These are phyloP conservation scores for Urocyon cinereoargenteus DNA, from an alignment of 2,797 vertebrate species.

Conservation along the genomic window DNA sequence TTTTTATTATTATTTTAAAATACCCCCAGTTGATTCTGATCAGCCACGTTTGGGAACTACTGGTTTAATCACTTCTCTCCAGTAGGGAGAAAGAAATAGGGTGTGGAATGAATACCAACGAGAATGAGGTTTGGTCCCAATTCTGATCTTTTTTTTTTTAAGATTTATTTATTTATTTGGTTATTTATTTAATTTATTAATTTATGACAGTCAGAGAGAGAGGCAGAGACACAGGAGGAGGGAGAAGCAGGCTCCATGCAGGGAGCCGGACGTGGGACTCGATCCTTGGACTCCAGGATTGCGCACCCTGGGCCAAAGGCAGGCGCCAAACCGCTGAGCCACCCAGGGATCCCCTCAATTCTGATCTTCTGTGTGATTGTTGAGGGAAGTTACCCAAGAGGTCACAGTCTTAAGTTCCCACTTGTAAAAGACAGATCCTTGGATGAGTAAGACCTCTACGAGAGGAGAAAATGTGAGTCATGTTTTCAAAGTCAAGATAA, in stretches of 20 bases:
- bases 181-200: too few relatives aligned
- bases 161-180: too few relatives aligned
- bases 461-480: conserved; percentile 56
- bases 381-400: conserved; percentile 52
- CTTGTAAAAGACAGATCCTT: conserved; percentile 35
- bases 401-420: conserved; percentile 48
- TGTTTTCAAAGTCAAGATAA: conserved; percentile 68
- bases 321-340: too few relatives aligned
- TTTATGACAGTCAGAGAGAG: too few relatives aligned
- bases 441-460: conserved; percentile 65
- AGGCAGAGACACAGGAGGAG: too few relatives aligned
- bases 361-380: conserved; percentile 55
- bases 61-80: conserved; percentile 38
- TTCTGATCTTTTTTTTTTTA: conserved; percentile 10
- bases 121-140: background rate
- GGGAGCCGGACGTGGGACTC: too few relatives aligned
- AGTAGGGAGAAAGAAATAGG: background rate
- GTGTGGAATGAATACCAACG: background rate
- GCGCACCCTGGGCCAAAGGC: too few relatives aligned
- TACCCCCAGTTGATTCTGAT: background rate
- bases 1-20: background rate
- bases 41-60: conserved; percentile 21
- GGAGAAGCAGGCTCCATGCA: too few relatives aligned
- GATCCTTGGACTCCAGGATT: too few relatives aligned
- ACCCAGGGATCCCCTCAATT: background rate